A percentile compares a stretch with the other conserved stretches of the same genome.
phyloP scores from a whole-genome alignment of 2,888 invertebrate genomes.

The Amiota mariae region DNA sequence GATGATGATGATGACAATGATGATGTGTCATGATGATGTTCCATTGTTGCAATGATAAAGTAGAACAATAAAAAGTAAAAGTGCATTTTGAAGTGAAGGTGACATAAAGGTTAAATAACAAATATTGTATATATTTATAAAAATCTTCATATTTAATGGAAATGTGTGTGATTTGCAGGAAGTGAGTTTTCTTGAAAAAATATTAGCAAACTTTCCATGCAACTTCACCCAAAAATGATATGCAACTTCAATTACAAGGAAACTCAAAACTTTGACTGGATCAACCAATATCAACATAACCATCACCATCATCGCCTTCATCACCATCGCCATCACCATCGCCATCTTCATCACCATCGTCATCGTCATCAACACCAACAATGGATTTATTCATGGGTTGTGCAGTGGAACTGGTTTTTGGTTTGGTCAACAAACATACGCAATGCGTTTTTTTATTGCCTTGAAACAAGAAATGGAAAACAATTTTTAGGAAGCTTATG shows the following conservation, averaged over 20 bases:
- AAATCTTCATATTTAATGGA: not conserved
- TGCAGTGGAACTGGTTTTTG: constrained; percentile 13
- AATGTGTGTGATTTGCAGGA: constrained; percentile 13
- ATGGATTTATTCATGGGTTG: not conserved
- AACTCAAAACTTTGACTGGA: not conserved
- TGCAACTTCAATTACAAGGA: not conserved
- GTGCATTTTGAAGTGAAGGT: constrained; percentile 22
- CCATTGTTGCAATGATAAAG: not conserved
- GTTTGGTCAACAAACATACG: constrained; percentile 6
- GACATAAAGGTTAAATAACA: not conserved
- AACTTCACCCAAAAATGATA: not conserved
- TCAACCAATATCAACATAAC: not conserved
- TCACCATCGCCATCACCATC: no score
- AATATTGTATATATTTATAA: not conserved
- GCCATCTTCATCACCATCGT: no score
- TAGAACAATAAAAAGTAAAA: constrained; percentile 28
- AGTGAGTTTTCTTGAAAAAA: not conserved
- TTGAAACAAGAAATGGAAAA: constrained; percentile 4
- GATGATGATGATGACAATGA: constrained; percentile 7
- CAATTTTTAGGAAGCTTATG: constrained; percentile 23
- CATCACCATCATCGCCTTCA: no score
- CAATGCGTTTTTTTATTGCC: constrained; percentile 25
- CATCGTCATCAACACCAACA: no score
- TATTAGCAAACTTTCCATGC: not conserved
- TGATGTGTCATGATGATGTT: constrained; percentile 2